A percentile compares a stretch with the other conserved stretches of the same genome.
These are phyloP conservation scores for Aricia artaxerxes DNA, from an alignment of 2,888 invertebrate genomes.

Conservation along the genomic window DNA sequence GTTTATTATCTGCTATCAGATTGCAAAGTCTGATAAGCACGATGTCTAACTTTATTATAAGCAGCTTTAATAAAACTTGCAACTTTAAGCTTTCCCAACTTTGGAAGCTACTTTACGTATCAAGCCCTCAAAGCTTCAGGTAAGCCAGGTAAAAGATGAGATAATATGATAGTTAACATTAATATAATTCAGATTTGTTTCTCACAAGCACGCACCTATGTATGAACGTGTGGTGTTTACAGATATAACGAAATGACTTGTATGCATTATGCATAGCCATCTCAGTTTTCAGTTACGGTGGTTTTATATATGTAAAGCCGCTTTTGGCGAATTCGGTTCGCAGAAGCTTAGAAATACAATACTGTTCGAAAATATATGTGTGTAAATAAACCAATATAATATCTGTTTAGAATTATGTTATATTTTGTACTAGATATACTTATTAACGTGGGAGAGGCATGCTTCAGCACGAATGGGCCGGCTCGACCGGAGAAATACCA, in stretches of 20 bases:
- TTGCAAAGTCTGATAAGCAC: neutral
- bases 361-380: neutral
- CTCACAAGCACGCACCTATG: neutral
- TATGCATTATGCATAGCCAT: conserved; percentile 9
- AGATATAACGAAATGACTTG: conserved; percentile 6
- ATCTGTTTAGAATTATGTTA: no score
- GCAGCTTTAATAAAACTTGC: neutral
- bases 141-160: neutral
- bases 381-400: neutral
- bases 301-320: conserved; percentile 1
- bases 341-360: neutral
- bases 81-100: neutral
- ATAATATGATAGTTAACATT: conserved; percentile 7
- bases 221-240: conserved; percentile 4
- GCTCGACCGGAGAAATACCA: no score
- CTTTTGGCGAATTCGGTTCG: neutral
- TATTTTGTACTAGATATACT: no score
- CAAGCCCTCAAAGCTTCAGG: neutral
- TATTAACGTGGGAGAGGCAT: no score
- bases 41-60: neutral
- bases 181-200: conserved; percentile 3
- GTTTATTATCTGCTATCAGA: neutral
- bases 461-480: no score
- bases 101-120: neutral
- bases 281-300: neutral